Percentiles rank a stretch among this genome's conserved stretches.
phyloP scores from a whole-genome alignment of 2,797 vertebrate species.

The Meda fulgida region DNA sequence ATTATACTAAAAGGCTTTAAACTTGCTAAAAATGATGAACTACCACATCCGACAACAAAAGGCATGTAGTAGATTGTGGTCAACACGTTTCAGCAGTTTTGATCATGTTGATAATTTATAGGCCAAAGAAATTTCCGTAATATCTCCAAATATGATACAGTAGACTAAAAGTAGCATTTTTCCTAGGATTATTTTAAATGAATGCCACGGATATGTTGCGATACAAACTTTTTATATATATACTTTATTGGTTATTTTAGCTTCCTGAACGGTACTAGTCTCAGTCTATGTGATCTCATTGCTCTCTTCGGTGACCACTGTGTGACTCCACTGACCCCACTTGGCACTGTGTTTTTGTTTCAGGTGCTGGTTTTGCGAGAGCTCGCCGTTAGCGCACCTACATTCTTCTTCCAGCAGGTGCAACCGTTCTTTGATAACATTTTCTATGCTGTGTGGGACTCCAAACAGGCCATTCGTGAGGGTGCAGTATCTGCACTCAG shows the following conservation, averaged over 20 bases:
- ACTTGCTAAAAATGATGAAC: too few species aligned
- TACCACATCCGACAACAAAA: too few species aligned
- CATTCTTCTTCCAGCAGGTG: constrained; percentile 99
- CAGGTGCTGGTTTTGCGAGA: constrained; percentile 96
- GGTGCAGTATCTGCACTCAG: constrained; percentile 94
- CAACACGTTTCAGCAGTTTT: background rate
- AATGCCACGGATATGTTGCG: background rate
- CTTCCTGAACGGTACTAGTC: background rate
- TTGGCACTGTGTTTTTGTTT: constrained; percentile 23
- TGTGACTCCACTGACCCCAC: background rate
- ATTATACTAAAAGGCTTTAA: too few species aligned
- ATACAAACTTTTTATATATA: background rate
- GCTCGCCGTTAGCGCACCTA: constrained; percentile 95
- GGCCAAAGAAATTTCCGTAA: background rate
- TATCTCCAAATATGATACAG: background rate
- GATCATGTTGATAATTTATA: background rate
- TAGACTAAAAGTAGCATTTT: background rate
- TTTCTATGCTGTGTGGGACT: constrained; percentile 97
- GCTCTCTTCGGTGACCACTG: background rate
- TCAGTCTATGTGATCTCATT: background rate
- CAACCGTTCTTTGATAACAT: constrained; percentile 98
- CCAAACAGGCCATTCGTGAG: constrained; percentile 96
- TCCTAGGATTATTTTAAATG: background rate
- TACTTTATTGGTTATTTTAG: background rate
- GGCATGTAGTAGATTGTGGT: too few species aligned